Conservation (phyloP, 2,113 vertebrate genomes). For the Phyllostomus hastatus region DNA sequence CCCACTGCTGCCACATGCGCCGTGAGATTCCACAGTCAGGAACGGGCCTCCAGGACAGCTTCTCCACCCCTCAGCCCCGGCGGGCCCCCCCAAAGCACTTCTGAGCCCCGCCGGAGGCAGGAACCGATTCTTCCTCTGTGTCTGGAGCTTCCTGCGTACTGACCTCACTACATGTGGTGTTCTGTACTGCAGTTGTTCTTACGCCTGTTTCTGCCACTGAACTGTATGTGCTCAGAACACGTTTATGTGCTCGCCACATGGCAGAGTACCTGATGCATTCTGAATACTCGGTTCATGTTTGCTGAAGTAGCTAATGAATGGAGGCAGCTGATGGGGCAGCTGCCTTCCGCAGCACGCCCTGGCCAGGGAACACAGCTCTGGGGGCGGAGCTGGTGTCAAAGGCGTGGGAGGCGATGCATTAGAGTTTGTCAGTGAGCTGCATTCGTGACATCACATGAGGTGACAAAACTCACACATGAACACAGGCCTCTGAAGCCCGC, state of each 20-base stretch:
- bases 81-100: background rate
- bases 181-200: background rate
- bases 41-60: background rate
- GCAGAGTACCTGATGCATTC: background rate
- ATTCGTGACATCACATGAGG: background rate
- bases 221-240: background rate
- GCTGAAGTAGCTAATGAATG: constrained; percentile 14
- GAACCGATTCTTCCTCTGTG: background rate
- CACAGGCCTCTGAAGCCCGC: background rate
- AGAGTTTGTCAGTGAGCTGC: background rate
- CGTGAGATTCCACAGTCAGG: accelerated
- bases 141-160: background rate
- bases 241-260: background rate
- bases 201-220: background rate
- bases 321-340: background rate
- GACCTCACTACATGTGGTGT: accelerated
- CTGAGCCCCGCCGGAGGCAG: accelerated
- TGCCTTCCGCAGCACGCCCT: background rate
- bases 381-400: background rate
- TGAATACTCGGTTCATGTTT: background rate
- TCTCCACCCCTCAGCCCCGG: background rate
- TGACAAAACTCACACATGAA: background rate
- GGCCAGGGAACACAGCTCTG: background rate
- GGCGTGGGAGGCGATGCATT: background rate
- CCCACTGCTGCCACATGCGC: background rate